Evolutionary conservation across 2,113 vertebrate species (phyloP).

Genomic region (Gasterosteus aculeatus): DNA sequence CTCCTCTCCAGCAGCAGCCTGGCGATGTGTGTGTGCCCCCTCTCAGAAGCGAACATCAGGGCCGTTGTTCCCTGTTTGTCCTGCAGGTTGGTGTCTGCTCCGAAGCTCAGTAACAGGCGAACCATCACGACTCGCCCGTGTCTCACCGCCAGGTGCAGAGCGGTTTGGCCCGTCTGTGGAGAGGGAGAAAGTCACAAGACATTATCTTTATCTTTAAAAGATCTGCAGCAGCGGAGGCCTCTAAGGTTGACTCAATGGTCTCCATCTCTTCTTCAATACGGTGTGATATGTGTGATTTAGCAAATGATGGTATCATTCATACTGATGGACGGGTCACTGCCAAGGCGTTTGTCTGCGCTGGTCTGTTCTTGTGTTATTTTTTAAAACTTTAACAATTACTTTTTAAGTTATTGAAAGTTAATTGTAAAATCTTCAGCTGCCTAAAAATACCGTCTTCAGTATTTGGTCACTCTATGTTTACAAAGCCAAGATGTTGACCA

Average conservation of each 20-base stretch:
- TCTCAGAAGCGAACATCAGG: constrained; percentile 90
- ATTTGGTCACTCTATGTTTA: no score
- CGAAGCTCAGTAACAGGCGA: constrained; percentile 83
- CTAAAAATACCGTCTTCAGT: no score
- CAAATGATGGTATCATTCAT: background rate
- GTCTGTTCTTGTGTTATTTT: no score
- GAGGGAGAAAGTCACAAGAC: background rate
- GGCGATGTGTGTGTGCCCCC: constrained; percentile 86
- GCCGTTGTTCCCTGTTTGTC: constrained; percentile 88
- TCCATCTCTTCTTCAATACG: background rate
- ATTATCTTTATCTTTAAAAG: no score
- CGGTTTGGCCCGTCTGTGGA: constrained; percentile 88
- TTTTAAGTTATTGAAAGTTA: no score
- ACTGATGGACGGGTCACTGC: background rate
- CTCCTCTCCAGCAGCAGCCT: constrained; percentile 85
- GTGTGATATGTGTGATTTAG: background rate
- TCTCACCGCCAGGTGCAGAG: constrained; percentile 89
- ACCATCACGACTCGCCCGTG: constrained; percentile 88
- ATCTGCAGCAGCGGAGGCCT: background rate
- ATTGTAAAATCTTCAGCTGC: no score
- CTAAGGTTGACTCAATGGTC: background rate
- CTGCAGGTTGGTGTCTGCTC: constrained; percentile 84
- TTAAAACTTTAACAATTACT: no score
- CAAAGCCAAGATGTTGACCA: no score
- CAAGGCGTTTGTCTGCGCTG: no score